Evolutionary conservation across 64 coral and sea anemone genomes (phyloP), one percentile per base, ranked within the genome.

Genomic region (Porites lutea): DNA sequence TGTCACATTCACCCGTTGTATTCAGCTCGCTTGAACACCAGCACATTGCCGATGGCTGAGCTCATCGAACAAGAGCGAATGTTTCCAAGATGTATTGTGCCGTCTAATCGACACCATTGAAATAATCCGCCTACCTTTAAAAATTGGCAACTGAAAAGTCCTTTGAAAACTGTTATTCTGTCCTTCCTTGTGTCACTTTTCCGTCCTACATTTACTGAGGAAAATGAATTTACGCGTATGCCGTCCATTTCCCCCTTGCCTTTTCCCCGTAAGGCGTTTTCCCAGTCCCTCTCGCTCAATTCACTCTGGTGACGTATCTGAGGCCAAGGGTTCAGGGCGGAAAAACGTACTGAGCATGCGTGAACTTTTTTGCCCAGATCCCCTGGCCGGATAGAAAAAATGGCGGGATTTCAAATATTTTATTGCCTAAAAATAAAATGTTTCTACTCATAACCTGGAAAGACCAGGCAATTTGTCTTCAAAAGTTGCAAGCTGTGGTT

Each of bases 161-260:
- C 46, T 18, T 0, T n/a, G 13, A 14, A 20, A 23, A n/a, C 44
- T 53, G 19, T 7, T 9, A 67, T 16, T 22, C 52, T 3, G 27
- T 22, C 81, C 69, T 19, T 81, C 45, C 63, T 84, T 14, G 27
- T 44, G 58, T 82, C 59, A n/a, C 6, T 11, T 84, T 65, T 68
- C 7, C n/a, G 3, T 52, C 69, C 8, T 22, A 3, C 4, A 49
- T 76, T 50, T 0, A 53, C 46, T 51, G 7, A 7, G 19, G 64
- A 84, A 84, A 84, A 18, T 19, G 81, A 67, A 84, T 68, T 15
- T 20, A 1, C 11, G 27, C 3, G 9, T 84, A 84, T 84, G 48
- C 62, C 8, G 14, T 22, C 63, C 81, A 68, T 69, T 84, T 63
- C 58, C 6, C 79, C 5, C 27, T 1, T 37, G 27, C 27, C 27